Conservation (phyloP, 2,888 invertebrate species). For the Leptopilina myrica region DNA sequence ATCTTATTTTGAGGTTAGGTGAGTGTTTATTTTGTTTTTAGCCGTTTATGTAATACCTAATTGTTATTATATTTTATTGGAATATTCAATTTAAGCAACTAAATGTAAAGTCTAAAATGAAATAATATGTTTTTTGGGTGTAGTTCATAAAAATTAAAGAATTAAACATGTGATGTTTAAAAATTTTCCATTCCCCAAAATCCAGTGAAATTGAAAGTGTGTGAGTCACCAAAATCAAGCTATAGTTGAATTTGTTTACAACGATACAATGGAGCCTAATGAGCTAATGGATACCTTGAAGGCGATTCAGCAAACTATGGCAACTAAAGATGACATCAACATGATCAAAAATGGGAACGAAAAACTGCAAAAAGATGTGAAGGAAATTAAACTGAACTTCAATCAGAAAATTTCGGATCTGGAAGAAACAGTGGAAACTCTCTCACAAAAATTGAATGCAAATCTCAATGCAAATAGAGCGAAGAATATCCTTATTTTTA, state of each 20-base stretch:
- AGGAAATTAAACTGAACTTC: background rate
- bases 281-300: background rate
- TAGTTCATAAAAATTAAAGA: background rate
- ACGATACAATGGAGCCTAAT: background rate
- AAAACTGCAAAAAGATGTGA: background rate
- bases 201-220: background rate
- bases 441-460: background rate
- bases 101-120: no score
- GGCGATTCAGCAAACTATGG: background rate
- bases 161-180: background rate
- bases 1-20: no score
- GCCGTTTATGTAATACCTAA: no score
- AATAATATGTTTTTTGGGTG: constrained; percentile 45
- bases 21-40: no score
- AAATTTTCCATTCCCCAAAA: background rate
- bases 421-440: background rate
- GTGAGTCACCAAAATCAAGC: background rate
- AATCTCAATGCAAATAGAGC: background rate
- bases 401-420: background rate
- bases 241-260: background rate
- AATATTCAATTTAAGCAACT: no score
- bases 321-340: background rate
- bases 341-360: background rate
- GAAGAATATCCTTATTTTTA: background rate
- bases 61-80: no score